A percentile compares a stretch with the other conserved stretches of the same genome.
These are phyloP conservation scores for Chiloscyllium plagiosum DNA, from an alignment of 2,113 vertebrate species.

Conservation along the genomic window DNA sequence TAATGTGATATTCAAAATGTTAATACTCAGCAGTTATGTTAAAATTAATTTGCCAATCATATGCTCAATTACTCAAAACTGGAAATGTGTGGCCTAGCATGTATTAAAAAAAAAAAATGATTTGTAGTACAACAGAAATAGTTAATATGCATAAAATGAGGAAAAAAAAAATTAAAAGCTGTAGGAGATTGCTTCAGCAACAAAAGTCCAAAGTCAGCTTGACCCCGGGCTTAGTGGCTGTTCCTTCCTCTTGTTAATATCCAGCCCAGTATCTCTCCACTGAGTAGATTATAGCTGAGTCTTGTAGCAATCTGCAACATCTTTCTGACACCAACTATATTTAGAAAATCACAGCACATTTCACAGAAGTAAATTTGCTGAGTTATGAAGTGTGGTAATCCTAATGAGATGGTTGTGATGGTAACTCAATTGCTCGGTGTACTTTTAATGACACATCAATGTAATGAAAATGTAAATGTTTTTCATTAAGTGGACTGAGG, in stretches of 20 bases:
- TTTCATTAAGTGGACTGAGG: conserved; percentile 17
- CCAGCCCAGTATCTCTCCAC: not conserved
- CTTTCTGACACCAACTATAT: not conserved
- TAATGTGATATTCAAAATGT: no score
- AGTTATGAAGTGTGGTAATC: not conserved
- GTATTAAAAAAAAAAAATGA: not conserved
- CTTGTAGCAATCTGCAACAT: not conserved
- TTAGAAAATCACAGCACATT: not conserved
- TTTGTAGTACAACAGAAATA: not conserved
- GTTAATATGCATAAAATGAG: not conserved
- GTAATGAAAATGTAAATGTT: conserved; percentile 11
- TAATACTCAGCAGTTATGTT: not conserved
- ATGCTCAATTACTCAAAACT: not conserved
- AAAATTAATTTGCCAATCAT: not conserved
- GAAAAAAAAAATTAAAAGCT: not conserved
- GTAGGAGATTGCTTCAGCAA: not conserved
- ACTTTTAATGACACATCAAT: conserved; percentile 10
- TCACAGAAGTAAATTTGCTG: conserved; percentile 9
- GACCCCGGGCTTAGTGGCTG: not conserved
- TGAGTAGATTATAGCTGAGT: not conserved
- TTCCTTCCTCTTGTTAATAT: not conserved
- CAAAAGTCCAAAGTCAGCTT: not conserved
- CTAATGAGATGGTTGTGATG: not conserved
- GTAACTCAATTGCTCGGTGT: not conserved
- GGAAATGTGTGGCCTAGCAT: not conserved